Base-by-base conservation (phyloP, 2,113 vertebrate genomes). In the Callorhinus ursinus region DNA sequence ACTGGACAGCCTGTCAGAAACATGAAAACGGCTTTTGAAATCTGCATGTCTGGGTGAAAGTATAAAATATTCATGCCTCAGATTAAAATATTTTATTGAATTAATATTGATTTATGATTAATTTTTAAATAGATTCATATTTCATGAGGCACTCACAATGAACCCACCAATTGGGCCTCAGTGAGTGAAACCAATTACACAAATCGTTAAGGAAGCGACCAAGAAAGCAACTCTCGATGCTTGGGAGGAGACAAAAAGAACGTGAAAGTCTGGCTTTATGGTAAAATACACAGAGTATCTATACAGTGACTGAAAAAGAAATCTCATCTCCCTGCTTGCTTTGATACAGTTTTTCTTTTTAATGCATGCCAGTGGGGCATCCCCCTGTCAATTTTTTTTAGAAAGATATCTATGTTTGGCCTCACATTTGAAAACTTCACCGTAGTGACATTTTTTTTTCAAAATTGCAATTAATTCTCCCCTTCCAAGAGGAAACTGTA, bases 41-140 rank as follows among this genome's bases (percentile, higher is more conserved):
- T 92, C 97, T 97, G 84, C 96, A 90, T 63, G 97, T 96, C 98
- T 96, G 79, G 84, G 90, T 59, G 97, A 93, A 79, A 59, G 84
- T 80, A 98, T 98, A 63, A 99, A 99, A 98, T 98, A 99, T 98
- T 98, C 97, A 98, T 98, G 87, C 13, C 61, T 95, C 97, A 96
- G 98, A 98, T 98, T 98, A 98, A 98, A 98, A 98, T 98, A 98
- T 97, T 98, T 98, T 28, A 98, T 98, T 98, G 98, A 99, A 98
- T 99, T 98, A 98, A 98, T 98, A 98, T 98, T 98, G 98, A 98
- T 98, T 97, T 97, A 98, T 21, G 67, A 98, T 98, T 98, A 98
- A 98, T 97, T 93, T 98, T 99, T 98, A 98, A 98, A 98, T 74
- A 96, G 97, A 96, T 98, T 98, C 98, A 96, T 98, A 98, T 98